Percentiles rank a stretch among this genome's conserved stretches.
These are phyloP conservation scores for Tenthredo mesomela DNA, from an alignment of 2,888 invertebrate species.

Conservation along the genomic window DNA sequence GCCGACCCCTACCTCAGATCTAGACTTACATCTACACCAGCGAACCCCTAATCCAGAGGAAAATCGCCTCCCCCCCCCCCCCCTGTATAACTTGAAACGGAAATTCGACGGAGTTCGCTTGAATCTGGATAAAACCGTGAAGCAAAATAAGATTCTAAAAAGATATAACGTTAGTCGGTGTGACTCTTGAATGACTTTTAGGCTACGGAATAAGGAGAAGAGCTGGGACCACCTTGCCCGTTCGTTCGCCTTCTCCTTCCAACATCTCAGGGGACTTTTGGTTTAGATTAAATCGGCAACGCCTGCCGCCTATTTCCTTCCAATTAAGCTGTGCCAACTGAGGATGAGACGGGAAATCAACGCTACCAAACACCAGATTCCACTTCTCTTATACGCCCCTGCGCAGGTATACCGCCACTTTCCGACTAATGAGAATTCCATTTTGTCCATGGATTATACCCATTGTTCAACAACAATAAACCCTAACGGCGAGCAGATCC, in stretches of 20 bases:
- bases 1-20: background rate
- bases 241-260: background rate
- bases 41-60: background rate
- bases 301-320: constrained; percentile 42
- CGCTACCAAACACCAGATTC: constrained; percentile 11
- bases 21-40: background rate
- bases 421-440: constrained; percentile 40
- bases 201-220: background rate
- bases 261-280: constrained; percentile 25
- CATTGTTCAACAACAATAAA: constrained; percentile 22
- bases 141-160: background rate
- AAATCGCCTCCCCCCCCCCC: background rate
- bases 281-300: constrained; percentile 37
- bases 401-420: background rate
- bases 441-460: background rate
- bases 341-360: constrained; percentile 37
- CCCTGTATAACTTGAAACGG: constrained; percentile 6
- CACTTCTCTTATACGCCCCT: background rate
- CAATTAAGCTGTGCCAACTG: constrained; percentile 49
- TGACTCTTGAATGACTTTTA: constrained; percentile 8
- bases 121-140: constrained; percentile 25
- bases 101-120: constrained; percentile 4
- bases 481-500: background rate
- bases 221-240: background rate
- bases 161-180: background rate